Percentiles rank a stretch among this genome's conserved stretches.
Conservation (phyloP, 2,797 vertebrate species). For the Enteromius fasciolatus region DNA sequence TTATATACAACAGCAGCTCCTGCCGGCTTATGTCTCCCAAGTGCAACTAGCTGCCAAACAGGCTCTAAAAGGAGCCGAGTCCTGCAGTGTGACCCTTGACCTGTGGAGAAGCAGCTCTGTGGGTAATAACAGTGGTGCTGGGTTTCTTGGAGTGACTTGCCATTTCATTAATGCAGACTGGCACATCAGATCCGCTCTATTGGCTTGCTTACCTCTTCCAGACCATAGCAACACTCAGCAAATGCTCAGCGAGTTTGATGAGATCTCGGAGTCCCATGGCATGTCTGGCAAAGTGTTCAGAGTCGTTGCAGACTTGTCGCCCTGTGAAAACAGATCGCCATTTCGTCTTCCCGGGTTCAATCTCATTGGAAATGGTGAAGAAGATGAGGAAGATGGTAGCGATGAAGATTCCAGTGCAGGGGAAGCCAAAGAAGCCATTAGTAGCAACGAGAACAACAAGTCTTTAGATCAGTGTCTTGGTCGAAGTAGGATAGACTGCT, state of each 20-base stretch:
- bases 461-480: slow-evolving; percentile 76
- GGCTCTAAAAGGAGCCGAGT: slow-evolving; percentile 75
- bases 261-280: slow-evolving; percentile 78
- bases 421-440: slow-evolving; percentile 53
- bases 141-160: slow-evolving; percentile 81
- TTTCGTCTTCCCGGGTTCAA: slow-evolving; percentile 77
- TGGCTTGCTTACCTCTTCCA: slow-evolving; percentile 78
- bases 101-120: slow-evolving; percentile 72
- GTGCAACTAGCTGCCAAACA: slow-evolving; percentile 80
- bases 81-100: slow-evolving; percentile 81
- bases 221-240: slow-evolving; percentile 69
- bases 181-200: slow-evolving; percentile 79
- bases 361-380: slow-evolving; percentile 48
- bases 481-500: slow-evolving; percentile 77
- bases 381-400: slow-evolving; percentile 65
- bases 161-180: slow-evolving; percentile 82
- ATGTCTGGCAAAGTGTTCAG: slow-evolving; percentile 78
- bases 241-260: slow-evolving; percentile 78
- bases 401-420: slow-evolving; percentile 60
- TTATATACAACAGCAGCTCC: slow-evolving; percentile 80
- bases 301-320: slow-evolving; percentile 73
- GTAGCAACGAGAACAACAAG: slow-evolving; percentile 63
- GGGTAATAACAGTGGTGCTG: slow-evolving; percentile 53
- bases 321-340: slow-evolving; percentile 59
- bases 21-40: slow-evolving; percentile 82